Base-by-base conservation (phyloP, 2,797 vertebrate genomes). In the Cyclopterus lumpus region DNA sequence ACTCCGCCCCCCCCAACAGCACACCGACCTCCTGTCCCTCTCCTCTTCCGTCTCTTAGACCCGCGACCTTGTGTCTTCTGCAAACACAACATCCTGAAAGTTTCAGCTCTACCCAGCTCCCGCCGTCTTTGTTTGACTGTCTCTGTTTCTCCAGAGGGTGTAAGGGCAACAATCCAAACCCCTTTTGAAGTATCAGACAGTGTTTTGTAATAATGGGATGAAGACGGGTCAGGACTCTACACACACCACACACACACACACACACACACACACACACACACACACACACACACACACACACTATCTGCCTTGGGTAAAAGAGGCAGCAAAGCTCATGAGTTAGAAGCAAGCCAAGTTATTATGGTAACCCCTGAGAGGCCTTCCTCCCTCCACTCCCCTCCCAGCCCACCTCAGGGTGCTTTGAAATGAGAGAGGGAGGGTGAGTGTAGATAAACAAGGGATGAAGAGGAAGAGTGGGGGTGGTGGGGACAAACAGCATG, bases 341-440 rank as follows among this genome's bases (percentile, higher is more conserved):
- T 74, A 48, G 74, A 80, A 80, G 80, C 59, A 64, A 77, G 77
- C 51, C 60, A 68, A 77, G 82, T 86, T 93, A 86, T 92, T 92
- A 87, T 91, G 89, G 82, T 93, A 91, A 91, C 92, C 89, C 60
- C 79, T 68, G 73, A 76, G 83, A 88, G 84, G 81, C 83, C 86
- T 87, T 88, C 87, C 84, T 84, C 83, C 67, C 74, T 74, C 38
- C 81, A 46, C 75, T 77, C 80, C 80, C 77, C 77, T 70, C 73
- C 62, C 66, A 63, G 63, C 59, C 67, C 88, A 80, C 84, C 80
- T 85, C 86, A 58, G 85, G 77, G 82, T 80, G 84, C 92, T 93
- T 92, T 92, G 91, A 92, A 93, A 92, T 89, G 84, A 83, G 89
- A 93, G 88, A 84, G 80, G 81, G 78, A 80, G 81, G 75, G 73